phyloP scores from a whole-genome alignment of 2,113 vertebrate genomes.

The Falcunculus frontatus region DNA sequence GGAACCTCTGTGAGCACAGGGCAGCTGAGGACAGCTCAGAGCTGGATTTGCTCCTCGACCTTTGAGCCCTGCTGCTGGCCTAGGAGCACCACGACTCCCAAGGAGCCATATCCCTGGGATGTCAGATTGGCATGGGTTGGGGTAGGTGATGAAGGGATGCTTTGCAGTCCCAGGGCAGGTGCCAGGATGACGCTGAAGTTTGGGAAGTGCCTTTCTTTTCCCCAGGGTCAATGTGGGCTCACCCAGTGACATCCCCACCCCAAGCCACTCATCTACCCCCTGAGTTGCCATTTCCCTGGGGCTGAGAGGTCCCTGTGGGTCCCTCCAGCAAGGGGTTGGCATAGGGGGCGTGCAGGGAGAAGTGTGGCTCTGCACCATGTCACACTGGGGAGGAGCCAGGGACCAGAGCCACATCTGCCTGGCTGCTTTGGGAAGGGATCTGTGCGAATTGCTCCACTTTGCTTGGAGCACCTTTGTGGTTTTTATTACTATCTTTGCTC shows the following conservation, averaged over 20 bases:
- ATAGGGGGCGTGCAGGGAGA: background rate
- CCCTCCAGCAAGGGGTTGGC: background rate
- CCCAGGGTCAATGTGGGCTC: background rate
- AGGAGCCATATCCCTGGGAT: background rate
- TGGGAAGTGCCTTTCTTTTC: constrained; percentile 45
- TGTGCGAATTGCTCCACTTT: rapidly evolving
- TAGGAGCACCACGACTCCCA: background rate
- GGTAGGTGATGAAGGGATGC: background rate
- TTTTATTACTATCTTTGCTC: background rate
- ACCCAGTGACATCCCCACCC: background rate
- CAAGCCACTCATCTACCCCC: background rate
- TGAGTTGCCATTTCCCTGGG: rapidly evolving
- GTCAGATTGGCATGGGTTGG: background rate
- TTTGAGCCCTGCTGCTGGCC: background rate
- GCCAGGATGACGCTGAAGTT: background rate
- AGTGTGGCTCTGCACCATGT: rapidly evolving
- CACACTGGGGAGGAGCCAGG: background rate
- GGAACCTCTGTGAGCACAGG: background rate
- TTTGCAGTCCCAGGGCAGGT: background rate
- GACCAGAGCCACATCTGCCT: background rate
- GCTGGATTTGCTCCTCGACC: background rate
- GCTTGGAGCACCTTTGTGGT: background rate
- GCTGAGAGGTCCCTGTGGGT: background rate
- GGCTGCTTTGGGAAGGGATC: background rate
- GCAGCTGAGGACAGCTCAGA: background rate